phyloP scores from a whole-genome alignment of 1,140 invertebrate genomes.

The Leptoteleia sp. region DNA sequence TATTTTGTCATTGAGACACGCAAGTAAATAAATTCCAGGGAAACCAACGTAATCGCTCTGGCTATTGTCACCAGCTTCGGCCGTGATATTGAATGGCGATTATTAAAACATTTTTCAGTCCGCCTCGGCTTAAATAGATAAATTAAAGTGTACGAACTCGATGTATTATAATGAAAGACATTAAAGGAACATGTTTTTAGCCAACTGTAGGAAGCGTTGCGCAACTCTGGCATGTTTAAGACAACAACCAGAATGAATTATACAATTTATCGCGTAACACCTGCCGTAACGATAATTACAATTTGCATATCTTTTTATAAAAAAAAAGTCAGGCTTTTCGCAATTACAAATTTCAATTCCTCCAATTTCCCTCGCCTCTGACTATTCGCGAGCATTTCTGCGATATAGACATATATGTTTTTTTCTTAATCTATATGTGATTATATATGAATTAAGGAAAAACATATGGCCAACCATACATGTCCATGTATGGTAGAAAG shows the following conservation, averaged over 20 bases:
- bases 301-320: slow-evolving; percentile 51
- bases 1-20: no score
- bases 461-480: no score
- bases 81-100: slow-evolving; percentile 56
- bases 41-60: slow-evolving; percentile 30
- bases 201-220: slow-evolving; percentile 52
- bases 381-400: no score
- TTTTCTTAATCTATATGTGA: no score
- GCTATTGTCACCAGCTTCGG: slow-evolving; percentile 51
- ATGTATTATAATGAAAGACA: slow-evolving; percentile 51
- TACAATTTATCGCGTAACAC: slow-evolving; percentile 56
- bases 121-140: slow-evolving; percentile 21
- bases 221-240: slow-evolving; percentile 36
- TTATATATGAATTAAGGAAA: no score
- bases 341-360: slow-evolving; percentile 3
- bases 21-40: slow-evolving; percentile 7
- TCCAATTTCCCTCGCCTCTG: slow-evolving; percentile 7
- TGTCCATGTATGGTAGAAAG: no score
- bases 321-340: slow-evolving; percentile 24
- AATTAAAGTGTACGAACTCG: slow-evolving; percentile 46
- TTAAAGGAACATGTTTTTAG: slow-evolving; percentile 50
- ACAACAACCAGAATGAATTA: slow-evolving; percentile 61
- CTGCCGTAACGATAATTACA: slow-evolving; percentile 42
- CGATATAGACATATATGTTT: no score
- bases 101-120: slow-evolving; percentile 51